These are phyloP conservation scores for Empis livida DNA, from an alignment of 2,888 invertebrate genomes.

Conservation along the genomic window DNA sequence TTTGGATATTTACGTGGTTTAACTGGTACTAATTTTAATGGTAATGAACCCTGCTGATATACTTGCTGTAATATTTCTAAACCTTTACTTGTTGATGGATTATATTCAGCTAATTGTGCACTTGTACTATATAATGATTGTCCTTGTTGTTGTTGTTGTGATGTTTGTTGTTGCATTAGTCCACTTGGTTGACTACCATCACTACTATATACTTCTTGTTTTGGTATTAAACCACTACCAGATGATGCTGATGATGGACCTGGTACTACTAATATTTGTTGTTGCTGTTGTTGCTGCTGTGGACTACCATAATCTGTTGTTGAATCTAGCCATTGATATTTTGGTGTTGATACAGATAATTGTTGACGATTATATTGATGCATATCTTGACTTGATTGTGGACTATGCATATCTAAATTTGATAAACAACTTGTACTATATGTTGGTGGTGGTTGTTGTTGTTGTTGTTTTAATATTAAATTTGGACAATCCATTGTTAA, in stretches of 20 bases:
- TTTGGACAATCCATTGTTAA: slow-evolving; percentile 46
- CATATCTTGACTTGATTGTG: slow-evolving; percentile 39
- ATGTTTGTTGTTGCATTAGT: slow-evolving; percentile 16
- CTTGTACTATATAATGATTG: slow-evolving; percentile 39
- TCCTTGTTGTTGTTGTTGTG: slow-evolving; percentile 16
- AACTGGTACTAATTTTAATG: slow-evolving; percentile 78
- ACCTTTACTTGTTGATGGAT: slow-evolving; percentile 88
- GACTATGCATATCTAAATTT: slow-evolving; percentile 39
- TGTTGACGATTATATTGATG: slow-evolving; percentile 41
- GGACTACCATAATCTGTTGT: slow-evolving; percentile 40
- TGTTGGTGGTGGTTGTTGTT: slow-evolving; percentile 47
- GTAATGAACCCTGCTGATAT: slow-evolving; percentile 77
- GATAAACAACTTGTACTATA: slow-evolving; percentile 45
- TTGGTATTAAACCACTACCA: slow-evolving; percentile 44
- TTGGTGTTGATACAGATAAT: slow-evolving; percentile 39
- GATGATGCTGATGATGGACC: slow-evolving; percentile 41
- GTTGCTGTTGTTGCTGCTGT: slow-evolving; percentile 39
- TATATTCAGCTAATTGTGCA: slow-evolving; percentile 83
- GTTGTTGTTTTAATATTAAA: slow-evolving; percentile 46
- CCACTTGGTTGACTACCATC: slow-evolving; percentile 15
- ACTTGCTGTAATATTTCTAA: slow-evolving; percentile 91
- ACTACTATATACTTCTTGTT: slow-evolving; percentile 46
- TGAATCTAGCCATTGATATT: slow-evolving; percentile 55
- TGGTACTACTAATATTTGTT: slow-evolving; percentile 40
- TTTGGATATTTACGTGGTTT: slow-evolving; percentile 97